Base-by-base conservation (phyloP, 2,113 vertebrate genomes). In the Oreochromis niloticus region DNA sequence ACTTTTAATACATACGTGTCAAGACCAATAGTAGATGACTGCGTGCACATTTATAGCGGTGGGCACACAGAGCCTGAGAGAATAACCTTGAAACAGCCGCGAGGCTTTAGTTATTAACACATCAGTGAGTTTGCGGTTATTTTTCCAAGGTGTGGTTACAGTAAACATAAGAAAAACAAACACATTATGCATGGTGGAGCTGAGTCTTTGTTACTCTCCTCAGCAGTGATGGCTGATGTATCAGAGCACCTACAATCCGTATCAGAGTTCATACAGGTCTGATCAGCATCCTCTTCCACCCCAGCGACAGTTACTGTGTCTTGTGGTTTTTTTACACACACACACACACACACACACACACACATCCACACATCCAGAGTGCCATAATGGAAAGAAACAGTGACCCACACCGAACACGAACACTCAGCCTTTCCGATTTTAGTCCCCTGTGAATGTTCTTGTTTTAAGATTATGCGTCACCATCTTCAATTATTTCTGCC, bases 211-310 rank as follows among this genome's bases (percentile, higher is more conserved):
- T 85, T 80, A 82, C 30, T 24, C 48, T 71, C 27, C 22, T 83
- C 52, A 71, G 85, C 78, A 36, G 27, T 6, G 19, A 55, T 34
- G 68, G 50, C 54, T 84, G 80, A 59, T 75, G 88, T 86, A 89
- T 89, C 90, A 54, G 66, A 39, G 13, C 34, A 71, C 88, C 82
- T 32, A 36, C 39, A 78, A 82, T 66, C 80, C 59, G 63, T 80
- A 82, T 82, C 39, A 86, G 88, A 88, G 89, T 81, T 85, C 80
- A 85, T 9, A 85, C 82, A 68, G 56, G 19, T 81, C 54, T 88
- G 46, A 75, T 39, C 81, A 55, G 88, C 81, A 24, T 75, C 57
- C 81, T 86, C 79, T 48, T 87, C 83, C 81, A 78, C 57, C 7
- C 6, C 82, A 43, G 80, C 82, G 90, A 88, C 89, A 87, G 52